phyloP scores from a whole-genome alignment of 2,888 invertebrate species.

The Scaeva pyrastri region DNA sequence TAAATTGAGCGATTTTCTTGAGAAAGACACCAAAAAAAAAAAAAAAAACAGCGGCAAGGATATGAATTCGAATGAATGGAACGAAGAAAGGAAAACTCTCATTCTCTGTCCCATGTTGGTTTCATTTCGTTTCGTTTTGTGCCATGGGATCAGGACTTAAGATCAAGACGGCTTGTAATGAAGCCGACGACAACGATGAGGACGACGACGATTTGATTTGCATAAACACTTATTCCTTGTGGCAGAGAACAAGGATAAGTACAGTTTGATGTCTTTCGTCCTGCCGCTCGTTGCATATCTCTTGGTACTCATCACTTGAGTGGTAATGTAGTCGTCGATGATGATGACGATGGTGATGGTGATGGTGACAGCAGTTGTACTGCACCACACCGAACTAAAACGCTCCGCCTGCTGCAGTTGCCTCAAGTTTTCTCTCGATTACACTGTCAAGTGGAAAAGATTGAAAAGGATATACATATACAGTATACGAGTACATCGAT shows the following conservation, averaged over 20 bases:
- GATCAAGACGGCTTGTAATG: conserved; percentile 71
- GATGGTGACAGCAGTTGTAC: conserved; percentile 39
- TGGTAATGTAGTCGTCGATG: conserved; percentile 56
- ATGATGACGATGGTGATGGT: conserved; percentile 38
- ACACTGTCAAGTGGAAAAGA: conserved; percentile 67
- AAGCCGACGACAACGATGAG: conserved; percentile 42
- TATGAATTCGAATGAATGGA: conserved; percentile 40
- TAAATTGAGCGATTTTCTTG: conserved; percentile 65
- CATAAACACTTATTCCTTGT: conserved; percentile 69
- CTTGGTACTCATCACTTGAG: conserved; percentile 27
- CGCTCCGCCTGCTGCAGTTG: background rate
- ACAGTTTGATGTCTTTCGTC: conserved; percentile 54
- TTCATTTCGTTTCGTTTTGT: conserved; percentile 40
- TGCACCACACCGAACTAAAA: background rate
- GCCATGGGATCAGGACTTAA: conserved; percentile 55
- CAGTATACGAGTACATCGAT: too few relatives aligned
- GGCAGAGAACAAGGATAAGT: conserved; percentile 60
- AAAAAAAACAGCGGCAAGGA: conserved; percentile 32
- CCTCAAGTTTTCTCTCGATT: conserved; percentile 36
- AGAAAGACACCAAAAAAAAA: conserved; percentile 9
- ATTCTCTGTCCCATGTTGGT: too few relatives aligned
- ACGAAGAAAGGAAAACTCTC: background rate
- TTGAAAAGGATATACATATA: conserved; percentile 40
- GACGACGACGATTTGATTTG: conserved; percentile 66
- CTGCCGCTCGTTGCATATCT: conserved; percentile 37